Evolutionary conservation across 2,888 invertebrate genomes (phyloP), one percentile per base, ranked within the genome.

Genomic region (Byasa hedistus): DNA sequence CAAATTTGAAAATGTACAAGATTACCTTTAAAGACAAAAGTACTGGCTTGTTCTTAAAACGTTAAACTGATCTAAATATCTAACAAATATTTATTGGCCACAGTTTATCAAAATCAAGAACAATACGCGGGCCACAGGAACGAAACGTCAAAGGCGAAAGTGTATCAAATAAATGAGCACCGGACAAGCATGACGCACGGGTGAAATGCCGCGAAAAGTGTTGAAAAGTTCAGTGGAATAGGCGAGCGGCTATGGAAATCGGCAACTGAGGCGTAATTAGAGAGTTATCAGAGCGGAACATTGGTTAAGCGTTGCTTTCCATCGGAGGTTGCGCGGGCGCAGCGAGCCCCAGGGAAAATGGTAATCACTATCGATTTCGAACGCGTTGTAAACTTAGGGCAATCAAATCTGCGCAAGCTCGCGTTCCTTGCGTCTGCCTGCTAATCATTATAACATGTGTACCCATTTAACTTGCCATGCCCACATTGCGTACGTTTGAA

Each of bases 291-390:
- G 91, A 91, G 89, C 90, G 83, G 82, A 89, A 89, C 91, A 91
- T 91, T 90, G 89, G 91, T 87, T 89, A 89, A 91, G 89, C 86
- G 86, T 82, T 87, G 89, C 90, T 91, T 91, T 91, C 91, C 90
- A 91, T 90, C 91, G 89, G 87, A 88, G 89, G 83, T 89, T 89
- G 90, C 87, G 88, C 86, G 81, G 83, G 87, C 85, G 87, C 88
- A 86, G 85, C 80, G 80, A 80, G 84, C 85, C 85, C 84, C 85
- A 87, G 89, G 90, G 91, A 89, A 91, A 91, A 89, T 90, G 85
- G 89, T 87, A 90, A 90, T 89, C 90, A 91, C 91, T 91, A 88
- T 91, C 90, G 89, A 89, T 91, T 91, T 91, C 90, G 84, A 88
- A 85, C 79, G 80, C 81, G 83, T 79, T 84, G 82, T 82, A 39